These are phyloP conservation scores for Sebastes nivosus DNA, from an alignment of 2,797 vertebrate species.

Conservation along the genomic window DNA sequence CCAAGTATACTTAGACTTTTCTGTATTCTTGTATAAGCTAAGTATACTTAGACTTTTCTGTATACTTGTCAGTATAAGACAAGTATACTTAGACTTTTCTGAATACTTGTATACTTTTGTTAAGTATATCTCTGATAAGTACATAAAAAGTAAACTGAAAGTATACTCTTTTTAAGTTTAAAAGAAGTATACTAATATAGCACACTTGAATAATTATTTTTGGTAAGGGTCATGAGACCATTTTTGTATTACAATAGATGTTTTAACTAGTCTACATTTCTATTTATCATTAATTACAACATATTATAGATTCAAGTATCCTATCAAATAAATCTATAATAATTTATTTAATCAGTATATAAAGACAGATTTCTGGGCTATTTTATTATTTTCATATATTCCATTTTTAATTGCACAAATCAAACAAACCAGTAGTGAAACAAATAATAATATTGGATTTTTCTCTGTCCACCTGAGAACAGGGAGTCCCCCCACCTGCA, in stretches of 20 bases:
- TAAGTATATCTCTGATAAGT: no score
- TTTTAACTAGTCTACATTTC: background rate
- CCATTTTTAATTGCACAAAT: background rate
- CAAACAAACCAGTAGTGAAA: background rate
- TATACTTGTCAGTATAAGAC: no score
- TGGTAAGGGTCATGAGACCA: background rate
- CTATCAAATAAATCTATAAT: background rate
- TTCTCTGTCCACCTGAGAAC: conserved; percentile 33
- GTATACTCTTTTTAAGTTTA: no score
- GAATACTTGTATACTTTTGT: no score
- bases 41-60: no score
- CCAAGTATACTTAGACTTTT: no score
- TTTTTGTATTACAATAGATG: background rate
- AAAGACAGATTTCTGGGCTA: background rate
- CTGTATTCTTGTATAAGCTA: no score
- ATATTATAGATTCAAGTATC: background rate
- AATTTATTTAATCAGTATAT: background rate
- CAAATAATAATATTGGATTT: background rate
- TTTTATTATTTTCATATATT: background rate
- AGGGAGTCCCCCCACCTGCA: conserved; percentile 33
- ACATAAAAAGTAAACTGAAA: no score
- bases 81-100: no score
- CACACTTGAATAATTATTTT: no score
- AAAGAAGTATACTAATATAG: no score
- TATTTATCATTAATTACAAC: background rate